Evolutionary conservation across 2,797 vertebrate genomes (phyloP).

Genomic region (Alca torda): DNA sequence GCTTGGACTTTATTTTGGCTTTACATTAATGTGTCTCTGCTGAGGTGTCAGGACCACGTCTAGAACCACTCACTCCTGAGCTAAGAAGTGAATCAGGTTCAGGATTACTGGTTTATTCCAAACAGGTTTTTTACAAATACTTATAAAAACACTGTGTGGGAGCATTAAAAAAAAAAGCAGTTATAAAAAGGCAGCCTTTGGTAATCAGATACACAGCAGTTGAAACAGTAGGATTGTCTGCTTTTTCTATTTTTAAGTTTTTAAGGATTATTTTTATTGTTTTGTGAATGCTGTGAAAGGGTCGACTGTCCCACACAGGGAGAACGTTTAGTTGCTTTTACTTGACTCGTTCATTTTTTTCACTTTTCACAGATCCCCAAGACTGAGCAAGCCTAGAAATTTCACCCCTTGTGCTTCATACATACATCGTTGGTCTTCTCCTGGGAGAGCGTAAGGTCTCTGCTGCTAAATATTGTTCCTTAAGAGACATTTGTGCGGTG

Average conservation of each 20-base stretch:
- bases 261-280: constrained; percentile 5
- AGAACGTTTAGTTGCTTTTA: neutral
- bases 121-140: neutral
- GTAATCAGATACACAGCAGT: neutral
- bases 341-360: neutral
- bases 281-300: neutral
- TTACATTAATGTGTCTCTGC: neutral
- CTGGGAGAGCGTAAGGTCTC: neutral
- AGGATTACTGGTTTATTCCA: neutral
- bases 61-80: neutral
- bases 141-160: neutral
- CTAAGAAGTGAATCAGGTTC: neutral
- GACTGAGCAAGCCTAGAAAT: neutral
- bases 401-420: neutral
- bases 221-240: neutral
- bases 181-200: neutral
- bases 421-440: neutral
- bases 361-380: neutral
- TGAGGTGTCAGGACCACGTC: neutral
- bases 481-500: neutral
- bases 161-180: neutral
- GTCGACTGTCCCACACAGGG: neutral
- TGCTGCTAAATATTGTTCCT: neutral
- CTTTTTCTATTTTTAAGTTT: neutral
- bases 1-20: neutral